phyloP scores from a whole-genome alignment of 1,140 invertebrate species.

The Vanessa tameamea region DNA sequence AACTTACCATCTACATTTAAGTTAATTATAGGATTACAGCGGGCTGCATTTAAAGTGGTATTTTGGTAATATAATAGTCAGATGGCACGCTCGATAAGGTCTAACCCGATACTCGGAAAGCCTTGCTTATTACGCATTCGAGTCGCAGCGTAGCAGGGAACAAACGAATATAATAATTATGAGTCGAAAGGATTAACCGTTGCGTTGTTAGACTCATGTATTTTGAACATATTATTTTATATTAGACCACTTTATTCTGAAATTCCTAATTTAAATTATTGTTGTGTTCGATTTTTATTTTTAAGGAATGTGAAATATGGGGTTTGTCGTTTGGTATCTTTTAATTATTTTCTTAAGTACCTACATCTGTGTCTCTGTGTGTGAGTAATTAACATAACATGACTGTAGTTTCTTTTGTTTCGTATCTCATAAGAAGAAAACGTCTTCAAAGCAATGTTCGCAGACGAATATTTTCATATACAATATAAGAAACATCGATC shows the following conservation, averaged over 20 bases:
- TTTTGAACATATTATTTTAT: neutral
- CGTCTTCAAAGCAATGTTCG: no score
- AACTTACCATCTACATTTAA: constrained; percentile 64
- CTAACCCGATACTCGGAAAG: constrained; percentile 73
- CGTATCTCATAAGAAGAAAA: no score
- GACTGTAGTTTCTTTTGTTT: no score
- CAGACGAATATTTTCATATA: no score
- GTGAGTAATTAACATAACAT: no score
- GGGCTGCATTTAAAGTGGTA: constrained; percentile 77
- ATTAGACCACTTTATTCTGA: neutral
- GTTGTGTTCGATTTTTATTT: no score
- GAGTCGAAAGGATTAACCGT: constrained; percentile 67
- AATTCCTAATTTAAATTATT: no score
- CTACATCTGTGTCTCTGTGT: no score
- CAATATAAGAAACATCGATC: no score
- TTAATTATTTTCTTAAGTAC: no score
- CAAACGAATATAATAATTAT: constrained; percentile 79
- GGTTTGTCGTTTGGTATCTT: no score
- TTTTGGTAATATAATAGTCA: constrained; percentile 80
- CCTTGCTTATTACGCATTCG: constrained; percentile 73
- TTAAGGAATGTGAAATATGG: no score
- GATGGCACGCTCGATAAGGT: constrained; percentile 77
- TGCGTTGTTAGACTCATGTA: constrained; percentile 38
- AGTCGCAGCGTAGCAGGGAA: constrained; percentile 60
- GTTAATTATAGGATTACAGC: constrained; percentile 78